Evolutionary conservation across 2,888 invertebrate genomes (phyloP).

Genomic region (Lepidocyrtinus sp.): DNA sequence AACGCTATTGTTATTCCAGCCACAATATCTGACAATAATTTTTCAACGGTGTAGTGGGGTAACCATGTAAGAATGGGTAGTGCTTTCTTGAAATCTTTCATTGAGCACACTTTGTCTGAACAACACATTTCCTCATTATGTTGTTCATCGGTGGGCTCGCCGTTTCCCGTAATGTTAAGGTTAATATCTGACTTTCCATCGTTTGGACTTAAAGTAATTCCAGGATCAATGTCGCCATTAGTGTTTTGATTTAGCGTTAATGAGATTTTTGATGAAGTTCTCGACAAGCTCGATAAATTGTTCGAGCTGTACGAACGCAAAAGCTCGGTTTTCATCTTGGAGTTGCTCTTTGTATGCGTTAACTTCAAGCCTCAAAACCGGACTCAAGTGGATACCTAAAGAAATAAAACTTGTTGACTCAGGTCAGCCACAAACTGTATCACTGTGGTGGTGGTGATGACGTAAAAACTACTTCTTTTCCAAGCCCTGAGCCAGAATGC

Average conservation of each 20-base stretch:
- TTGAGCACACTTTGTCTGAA: constrained; percentile 29
- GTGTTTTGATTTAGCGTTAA: neutral
- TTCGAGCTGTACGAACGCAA: constrained; percentile 66
- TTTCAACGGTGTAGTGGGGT: constrained; percentile 71
- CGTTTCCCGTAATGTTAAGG: constrained; percentile 12
- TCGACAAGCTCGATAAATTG: constrained; percentile 56
- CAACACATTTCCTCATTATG: constrained; percentile 7
- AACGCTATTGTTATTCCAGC: constrained; percentile 75
- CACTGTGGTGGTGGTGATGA: neutral
- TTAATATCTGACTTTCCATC: constrained; percentile 31
- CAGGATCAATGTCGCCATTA: neutral
- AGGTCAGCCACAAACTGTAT: neutral
- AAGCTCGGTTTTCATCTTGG: constrained; percentile 65
- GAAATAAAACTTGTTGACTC: neutral
- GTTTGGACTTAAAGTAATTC: neutral
- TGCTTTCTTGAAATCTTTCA: too few species aligned
- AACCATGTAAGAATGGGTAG: constrained; percentile 71
- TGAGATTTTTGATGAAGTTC: constrained; percentile 35
- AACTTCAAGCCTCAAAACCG: too few species aligned
- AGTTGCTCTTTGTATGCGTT: too few species aligned
- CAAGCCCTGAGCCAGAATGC: neutral
- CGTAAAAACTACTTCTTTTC: neutral
- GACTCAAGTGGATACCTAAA: too few species aligned
- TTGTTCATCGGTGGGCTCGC: neutral
- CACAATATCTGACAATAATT: constrained; percentile 73